These are phyloP conservation scores for Limnothrissa miodon DNA, from an alignment of 2,113 vertebrate genomes.

Conservation along the genomic window DNA sequence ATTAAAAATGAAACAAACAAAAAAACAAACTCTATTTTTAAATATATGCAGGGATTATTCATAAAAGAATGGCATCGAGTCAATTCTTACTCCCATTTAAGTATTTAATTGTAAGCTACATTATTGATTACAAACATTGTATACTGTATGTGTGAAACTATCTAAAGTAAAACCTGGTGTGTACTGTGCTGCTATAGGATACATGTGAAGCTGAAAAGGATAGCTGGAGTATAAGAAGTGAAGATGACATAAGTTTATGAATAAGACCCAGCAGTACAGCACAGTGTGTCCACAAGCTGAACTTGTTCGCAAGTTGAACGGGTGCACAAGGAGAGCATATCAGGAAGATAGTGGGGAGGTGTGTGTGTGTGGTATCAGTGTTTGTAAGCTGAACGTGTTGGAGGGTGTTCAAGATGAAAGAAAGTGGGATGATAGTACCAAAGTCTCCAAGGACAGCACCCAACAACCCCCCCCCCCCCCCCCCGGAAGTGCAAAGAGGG, in stretches of 20 bases:
- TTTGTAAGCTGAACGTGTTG: slow-evolving; percentile 10
- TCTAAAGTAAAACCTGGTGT: neutral
- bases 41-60: slow-evolving; percentile 31
- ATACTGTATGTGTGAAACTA: neutral
- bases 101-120: neutral
- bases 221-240: neutral
- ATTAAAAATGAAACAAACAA: too few relatives aligned
- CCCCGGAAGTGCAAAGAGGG: slow-evolving; percentile 41
- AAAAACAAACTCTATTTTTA: neutral
- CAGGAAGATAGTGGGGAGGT: slow-evolving; percentile 10
- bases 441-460: slow-evolving; percentile 42
- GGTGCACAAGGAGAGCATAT: slow-evolving; percentile 3
- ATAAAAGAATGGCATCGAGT: slow-evolving; percentile 28
- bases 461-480: slow-evolving; percentile 46
- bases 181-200: neutral
- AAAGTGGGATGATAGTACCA: slow-evolving; percentile 54
- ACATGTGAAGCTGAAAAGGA: neutral
- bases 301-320: neutral
- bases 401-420: slow-evolving; percentile 25
- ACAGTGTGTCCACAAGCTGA: slow-evolving; percentile 19
- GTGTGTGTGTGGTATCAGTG: slow-evolving; percentile 7
- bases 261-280: slow-evolving; percentile 33
- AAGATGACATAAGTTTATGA: slow-evolving; percentile 25
- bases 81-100: neutral
- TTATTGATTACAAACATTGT: too few relatives aligned